Percentiles rank a stretch among this genome's conserved stretches.
These are phyloP conservation scores for Polyodon spathula DNA, from an alignment of 2,113 vertebrate genomes.

Conservation along the genomic window DNA sequence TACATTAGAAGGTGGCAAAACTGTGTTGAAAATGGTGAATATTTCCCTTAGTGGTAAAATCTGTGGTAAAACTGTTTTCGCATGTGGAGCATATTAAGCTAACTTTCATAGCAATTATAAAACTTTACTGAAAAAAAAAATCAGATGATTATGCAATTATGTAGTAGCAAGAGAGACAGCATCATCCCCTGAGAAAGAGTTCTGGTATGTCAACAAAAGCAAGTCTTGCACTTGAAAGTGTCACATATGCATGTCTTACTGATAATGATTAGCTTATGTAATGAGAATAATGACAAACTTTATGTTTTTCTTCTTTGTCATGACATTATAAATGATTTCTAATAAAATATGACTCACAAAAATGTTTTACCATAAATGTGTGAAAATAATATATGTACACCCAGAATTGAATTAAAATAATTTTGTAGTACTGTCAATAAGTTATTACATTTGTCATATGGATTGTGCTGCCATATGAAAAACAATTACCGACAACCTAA, in stretches of 20 bases:
- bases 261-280: no score
- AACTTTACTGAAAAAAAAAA: neutral
- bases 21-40: slow-evolving; percentile 1
- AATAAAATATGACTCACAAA: no score
- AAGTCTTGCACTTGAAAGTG: neutral
- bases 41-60: slow-evolving; percentile 6
- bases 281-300: no score
- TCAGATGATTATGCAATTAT: neutral
- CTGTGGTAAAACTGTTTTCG: slow-evolving; percentile 2
- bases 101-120: slow-evolving; percentile 6
- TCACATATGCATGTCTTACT: neutral
- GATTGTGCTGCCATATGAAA: no score
- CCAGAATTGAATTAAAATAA: no score
- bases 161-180: neutral
- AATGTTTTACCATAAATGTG: no score
- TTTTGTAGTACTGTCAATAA: no score
- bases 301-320: no score
- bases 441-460: no score
- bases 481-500: no score
- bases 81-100: slow-evolving; percentile 2
- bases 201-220: neutral
- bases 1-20: slow-evolving; percentile 1
- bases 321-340: no score
- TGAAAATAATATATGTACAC: no score
- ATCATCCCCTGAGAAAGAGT: neutral